Percentiles rank a stretch among this genome's conserved stretches.
Conservation (phyloP, 2,888 invertebrate genomes). For the Automeris io region DNA sequence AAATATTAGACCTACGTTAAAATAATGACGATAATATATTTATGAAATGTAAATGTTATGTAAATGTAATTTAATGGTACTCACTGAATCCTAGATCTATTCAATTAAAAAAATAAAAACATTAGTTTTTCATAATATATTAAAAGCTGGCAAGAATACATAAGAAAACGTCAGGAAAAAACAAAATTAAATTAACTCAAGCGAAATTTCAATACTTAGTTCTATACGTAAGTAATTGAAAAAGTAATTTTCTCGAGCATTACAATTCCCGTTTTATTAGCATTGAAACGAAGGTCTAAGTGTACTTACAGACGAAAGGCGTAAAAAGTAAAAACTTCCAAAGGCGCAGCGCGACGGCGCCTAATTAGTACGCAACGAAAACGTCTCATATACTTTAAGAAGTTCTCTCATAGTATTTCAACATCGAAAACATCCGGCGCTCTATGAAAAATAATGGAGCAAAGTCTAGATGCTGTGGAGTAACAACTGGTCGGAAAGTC, state of each 20-base stretch:
- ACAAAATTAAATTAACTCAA: too few species aligned
- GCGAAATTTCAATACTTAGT: too few species aligned
- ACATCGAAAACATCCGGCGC: slow-evolving; percentile 12
- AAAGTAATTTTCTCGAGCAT: background rate
- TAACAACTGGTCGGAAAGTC: background rate
- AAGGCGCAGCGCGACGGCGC: background rate
- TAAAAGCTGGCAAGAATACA: too few species aligned
- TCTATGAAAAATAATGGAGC: slow-evolving; percentile 11
- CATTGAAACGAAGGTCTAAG: background rate
- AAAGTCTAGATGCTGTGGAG: background rate
- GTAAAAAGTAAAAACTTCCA: slow-evolving; percentile 2
- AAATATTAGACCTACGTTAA: too few species aligned
- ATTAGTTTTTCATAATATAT: too few species aligned
- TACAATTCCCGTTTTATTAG: background rate
- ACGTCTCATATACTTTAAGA: too few species aligned
- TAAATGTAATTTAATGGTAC: too few species aligned
- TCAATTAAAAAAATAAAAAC: too few species aligned
- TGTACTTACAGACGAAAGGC: background rate
- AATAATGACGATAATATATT: too few species aligned
- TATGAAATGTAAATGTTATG: too few species aligned
- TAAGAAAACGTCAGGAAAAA: too few species aligned
- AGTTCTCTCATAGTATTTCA: slow-evolving; percentile 10
- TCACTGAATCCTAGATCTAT: too few species aligned
- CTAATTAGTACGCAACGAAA: slow-evolving; percentile 15
- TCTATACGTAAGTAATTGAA: background rate